A percentile compares a stretch with the other conserved stretches of the same genome.
These are phyloP conservation scores for Bombus haemorrhoidalis DNA, from an alignment of 1,140 invertebrate species.

Conservation along the genomic window DNA sequence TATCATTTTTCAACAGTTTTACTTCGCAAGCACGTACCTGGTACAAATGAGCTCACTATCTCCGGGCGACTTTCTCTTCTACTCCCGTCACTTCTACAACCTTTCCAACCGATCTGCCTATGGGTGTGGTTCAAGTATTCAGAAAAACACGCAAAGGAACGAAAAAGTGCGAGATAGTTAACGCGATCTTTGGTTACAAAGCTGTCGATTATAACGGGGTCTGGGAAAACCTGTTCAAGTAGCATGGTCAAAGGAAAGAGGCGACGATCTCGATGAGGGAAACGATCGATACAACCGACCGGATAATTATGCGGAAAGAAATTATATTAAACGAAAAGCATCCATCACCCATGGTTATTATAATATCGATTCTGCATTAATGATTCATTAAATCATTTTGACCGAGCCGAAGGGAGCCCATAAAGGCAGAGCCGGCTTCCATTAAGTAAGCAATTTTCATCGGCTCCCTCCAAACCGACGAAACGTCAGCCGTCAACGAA, in stretches of 20 bases:
- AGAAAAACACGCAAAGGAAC: slow-evolving; percentile 19
- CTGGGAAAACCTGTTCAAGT: slow-evolving; percentile 22
- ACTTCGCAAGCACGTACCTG: slow-evolving; percentile 66
- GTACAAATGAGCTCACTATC: slow-evolving; percentile 74
- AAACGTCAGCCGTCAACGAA: slow-evolving; percentile 21
- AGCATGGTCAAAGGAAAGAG: not conserved
- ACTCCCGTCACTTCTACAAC: slow-evolving; percentile 10
- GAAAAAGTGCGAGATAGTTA: slow-evolving; percentile 14
- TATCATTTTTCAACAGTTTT: slow-evolving; percentile 78
- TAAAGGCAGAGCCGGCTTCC: slow-evolving; percentile 32
- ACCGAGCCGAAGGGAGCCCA: slow-evolving; percentile 31
- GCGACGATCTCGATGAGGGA: not conserved
- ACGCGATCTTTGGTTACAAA: slow-evolving; percentile 7
- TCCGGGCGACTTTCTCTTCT: slow-evolving; percentile 45
- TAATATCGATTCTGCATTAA: slow-evolving; percentile 56
- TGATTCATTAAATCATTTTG: slow-evolving; percentile 54
- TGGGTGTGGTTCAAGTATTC: slow-evolving; percentile 52
- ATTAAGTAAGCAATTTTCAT: slow-evolving; percentile 48
- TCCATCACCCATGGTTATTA: slow-evolving; percentile 44
- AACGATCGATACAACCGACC: slow-evolving; percentile 34
- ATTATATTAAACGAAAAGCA: slow-evolving; percentile 52
- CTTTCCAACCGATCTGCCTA: slow-evolving; percentile 38
- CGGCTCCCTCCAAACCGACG: slow-evolving; percentile 12
- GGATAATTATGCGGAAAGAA: slow-evolving; percentile 54
- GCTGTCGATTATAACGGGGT: slow-evolving; percentile 8